Evolutionary conservation across 2,113 vertebrate genomes (phyloP), one percentile per base, ranked within the genome.

Genomic region (Siniperca chuatsi): DNA sequence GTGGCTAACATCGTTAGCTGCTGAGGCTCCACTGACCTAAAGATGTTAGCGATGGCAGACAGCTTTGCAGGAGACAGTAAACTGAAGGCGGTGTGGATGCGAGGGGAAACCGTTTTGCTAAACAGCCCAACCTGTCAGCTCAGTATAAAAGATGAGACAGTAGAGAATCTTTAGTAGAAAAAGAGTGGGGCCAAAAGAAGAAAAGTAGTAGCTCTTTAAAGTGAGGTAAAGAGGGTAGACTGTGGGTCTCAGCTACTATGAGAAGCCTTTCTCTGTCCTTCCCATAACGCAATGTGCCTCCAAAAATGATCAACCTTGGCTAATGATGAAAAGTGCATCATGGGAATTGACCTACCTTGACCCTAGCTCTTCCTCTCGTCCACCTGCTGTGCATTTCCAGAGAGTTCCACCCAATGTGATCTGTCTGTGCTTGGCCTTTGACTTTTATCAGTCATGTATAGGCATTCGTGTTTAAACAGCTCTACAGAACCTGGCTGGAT

Each of bases 401-500:
- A 78, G 76, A 90, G 75, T 80, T 40, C 48, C 64, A 75, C 80
- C 77, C 75, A 67, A 82, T 89, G 65, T 84, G 83, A 81, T 75
- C 82, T 73, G 88, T 87, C 91, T 92, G 92, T 85, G 86, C 81
- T 91, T 81, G 79, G 68, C 86, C 83, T 92, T 75, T 81, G 81
- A 90, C 79, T 79, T 82, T 57, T 79, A 74, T 82, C 66, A 87
- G 74, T 87, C 89, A 90, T 84, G 83, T 87, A 84, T 67, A 85
- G 78, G 80, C 83, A 79, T 90, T 89, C 75, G 80, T 93, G 80
- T 87, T 93, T 89, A 85, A 92, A 89, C 72, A 84, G 62, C 78
- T 88, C 82, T 84, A 85, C 64, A 44, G 82, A 90, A 71, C 71
- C 79, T 81, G 20, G 69, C 85, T 84, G 78, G 70, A 91, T 89